Evolutionary conservation across 2,888 invertebrate species (phyloP).

Genomic region (Tenthredo livida): DNA sequence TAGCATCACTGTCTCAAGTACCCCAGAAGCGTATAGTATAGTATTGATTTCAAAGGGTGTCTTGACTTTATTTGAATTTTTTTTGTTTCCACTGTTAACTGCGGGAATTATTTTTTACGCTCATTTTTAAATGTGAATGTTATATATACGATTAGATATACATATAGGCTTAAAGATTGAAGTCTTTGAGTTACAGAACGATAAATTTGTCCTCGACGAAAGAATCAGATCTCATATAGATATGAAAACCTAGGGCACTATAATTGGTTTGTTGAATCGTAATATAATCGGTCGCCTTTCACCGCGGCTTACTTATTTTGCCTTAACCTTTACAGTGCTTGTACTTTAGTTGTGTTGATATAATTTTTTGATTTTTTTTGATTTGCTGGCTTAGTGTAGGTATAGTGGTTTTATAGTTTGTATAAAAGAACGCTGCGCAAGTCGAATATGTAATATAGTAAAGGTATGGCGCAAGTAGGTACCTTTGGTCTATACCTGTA

Average conservation of each 20-base stretch:
- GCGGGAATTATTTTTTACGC: neutral
- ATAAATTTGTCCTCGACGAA: conserved; percentile 1
- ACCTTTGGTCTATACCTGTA: neutral
- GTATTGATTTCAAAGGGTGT: conserved; percentile 15
- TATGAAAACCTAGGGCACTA: neutral
- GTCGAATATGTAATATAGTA: neutral
- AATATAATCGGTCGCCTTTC: conserved; percentile 26
- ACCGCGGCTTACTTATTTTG: neutral
- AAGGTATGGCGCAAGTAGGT: neutral
- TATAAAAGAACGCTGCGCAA: neutral
- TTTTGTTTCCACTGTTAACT: neutral
- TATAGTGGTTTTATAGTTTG: neutral
- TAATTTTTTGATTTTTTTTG: neutral
- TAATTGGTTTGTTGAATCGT: neutral
- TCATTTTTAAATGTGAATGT: neutral
- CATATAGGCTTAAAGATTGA: neutral
- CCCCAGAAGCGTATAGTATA: neutral
- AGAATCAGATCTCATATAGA: neutral
- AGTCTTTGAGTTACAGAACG: neutral
- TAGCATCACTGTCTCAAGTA: conserved; percentile 12
- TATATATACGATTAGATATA: neutral
- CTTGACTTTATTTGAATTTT: neutral
- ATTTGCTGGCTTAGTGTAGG: neutral
- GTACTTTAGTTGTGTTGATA: neutral
- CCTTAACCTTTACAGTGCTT: conserved; percentile 6